phyloP scores from a whole-genome alignment of 2,888 invertebrate genomes.

The Endomychus coccineus region DNA sequence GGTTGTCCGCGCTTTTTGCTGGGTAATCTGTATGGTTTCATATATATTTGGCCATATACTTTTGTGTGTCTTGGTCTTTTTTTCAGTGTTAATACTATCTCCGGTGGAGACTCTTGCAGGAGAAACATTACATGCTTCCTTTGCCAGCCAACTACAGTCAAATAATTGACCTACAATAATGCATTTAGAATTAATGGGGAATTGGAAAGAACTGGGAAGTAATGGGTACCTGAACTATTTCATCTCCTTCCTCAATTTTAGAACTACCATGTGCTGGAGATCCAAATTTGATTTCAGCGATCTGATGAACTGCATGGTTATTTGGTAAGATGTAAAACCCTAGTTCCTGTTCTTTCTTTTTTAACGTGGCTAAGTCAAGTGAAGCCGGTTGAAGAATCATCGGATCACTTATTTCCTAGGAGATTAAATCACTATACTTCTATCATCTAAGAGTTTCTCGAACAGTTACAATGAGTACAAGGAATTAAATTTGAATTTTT shows the following conservation, averaged over 20 bases:
- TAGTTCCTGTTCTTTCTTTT: conserved; percentile 79
- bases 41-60: conserved; percentile 67
- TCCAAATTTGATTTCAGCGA: conserved; percentile 83
- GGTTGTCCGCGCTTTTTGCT: conserved; percentile 61
- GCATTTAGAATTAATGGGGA: neutral
- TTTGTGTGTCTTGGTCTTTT: conserved; percentile 76
- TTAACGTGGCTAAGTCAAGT: conserved; percentile 79
- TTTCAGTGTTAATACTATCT: conserved; percentile 73
- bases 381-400: conserved; percentile 86
- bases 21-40: conserved; percentile 64
- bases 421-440: neutral
- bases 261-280: conserved; percentile 89
- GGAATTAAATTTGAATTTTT: neutral
- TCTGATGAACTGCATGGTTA: conserved; percentile 71
- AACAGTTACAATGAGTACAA: conserved; percentile 10
- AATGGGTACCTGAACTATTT: conserved; percentile 78
- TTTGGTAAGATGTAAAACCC: conserved; percentile 87
- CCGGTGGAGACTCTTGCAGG: conserved; percentile 70
- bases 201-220: neutral
- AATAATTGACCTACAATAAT: conserved; percentile 55
- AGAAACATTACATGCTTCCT: conserved; percentile 67
- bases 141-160: conserved; percentile 75
- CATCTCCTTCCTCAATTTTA: conserved; percentile 92
- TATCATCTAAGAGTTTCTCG: no score
- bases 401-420: conserved; percentile 75